Evolutionary conservation across 2,113 vertebrate species (phyloP).

Genomic region (Steatornis caripensis): DNA sequence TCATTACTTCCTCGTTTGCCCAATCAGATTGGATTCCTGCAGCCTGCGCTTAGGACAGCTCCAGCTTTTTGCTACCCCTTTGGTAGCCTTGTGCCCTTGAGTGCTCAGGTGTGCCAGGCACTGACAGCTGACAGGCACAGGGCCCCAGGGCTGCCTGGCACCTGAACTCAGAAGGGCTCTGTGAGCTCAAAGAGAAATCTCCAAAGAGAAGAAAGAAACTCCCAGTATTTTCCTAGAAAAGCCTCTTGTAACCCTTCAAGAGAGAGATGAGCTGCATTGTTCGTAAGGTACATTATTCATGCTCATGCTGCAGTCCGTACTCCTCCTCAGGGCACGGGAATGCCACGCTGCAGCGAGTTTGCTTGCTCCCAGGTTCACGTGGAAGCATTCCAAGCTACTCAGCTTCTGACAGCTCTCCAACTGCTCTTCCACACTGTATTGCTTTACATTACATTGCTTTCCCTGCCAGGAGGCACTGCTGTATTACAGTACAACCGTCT

Average conservation of each 20-base stretch:
- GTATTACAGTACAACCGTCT: conserved; percentile 42
- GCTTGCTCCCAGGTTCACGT: background rate
- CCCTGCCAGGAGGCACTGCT: conserved; percentile 67
- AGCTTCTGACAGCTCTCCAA: conserved; percentile 60
- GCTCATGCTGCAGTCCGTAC: background rate
- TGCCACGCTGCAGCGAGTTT: background rate
- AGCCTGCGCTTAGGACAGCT: background rate
- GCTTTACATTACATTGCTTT: conserved; percentile 57
- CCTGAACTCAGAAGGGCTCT: background rate
- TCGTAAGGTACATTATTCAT: background rate
- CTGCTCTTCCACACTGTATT: conserved; percentile 34
- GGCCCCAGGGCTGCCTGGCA: background rate
- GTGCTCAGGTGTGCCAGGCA: background rate
- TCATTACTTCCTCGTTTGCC: background rate
- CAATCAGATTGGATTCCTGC: background rate
- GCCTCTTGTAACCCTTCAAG: background rate
- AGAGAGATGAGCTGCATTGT: background rate
- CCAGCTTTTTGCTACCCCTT: background rate
- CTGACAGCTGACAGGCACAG: background rate
- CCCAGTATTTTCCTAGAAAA: background rate
- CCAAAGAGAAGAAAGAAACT: background rate
- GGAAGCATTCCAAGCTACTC: conserved; percentile 56
- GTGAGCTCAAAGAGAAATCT: background rate
- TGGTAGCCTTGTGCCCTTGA: background rate
- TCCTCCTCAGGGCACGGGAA: background rate